phyloP scores from a whole-genome alignment of 2,113 vertebrate genomes.

The Elephas maximus region DNA sequence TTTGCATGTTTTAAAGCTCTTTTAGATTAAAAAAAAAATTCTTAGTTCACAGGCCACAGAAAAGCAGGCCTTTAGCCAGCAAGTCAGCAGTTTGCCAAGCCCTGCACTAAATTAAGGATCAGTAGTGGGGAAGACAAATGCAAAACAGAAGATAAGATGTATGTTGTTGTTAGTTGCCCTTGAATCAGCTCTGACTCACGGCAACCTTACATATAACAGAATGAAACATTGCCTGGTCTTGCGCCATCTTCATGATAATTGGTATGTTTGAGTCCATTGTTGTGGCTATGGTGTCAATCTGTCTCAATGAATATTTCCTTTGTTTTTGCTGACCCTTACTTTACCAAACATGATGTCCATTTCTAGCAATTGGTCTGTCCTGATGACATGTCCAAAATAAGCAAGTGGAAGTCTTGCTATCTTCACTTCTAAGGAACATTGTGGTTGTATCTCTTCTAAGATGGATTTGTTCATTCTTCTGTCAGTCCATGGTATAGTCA shows the following conservation, averaged over 20 bases:
- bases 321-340: background rate
- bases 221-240: background rate
- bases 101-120: background rate
- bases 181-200: too few species aligned
- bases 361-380: background rate
- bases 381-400: background rate
- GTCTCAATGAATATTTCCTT: background rate
- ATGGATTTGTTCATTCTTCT: background rate
- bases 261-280: background rate
- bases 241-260: background rate
- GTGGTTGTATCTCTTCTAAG: background rate
- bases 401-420: background rate
- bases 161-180: too few species aligned
- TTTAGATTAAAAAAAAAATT: background rate
- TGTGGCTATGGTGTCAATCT: background rate
- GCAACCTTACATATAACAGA: too few species aligned
- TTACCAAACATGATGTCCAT: background rate
- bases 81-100: background rate
- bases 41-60: background rate
- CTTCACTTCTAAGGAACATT: background rate
- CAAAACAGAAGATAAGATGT: background rate
- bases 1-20: background rate
- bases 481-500: background rate
- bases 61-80: background rate
- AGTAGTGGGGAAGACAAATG: background rate